phyloP scores from a whole-genome alignment of 2,888 invertebrate genomes.

The Stegophylla sp. region DNA sequence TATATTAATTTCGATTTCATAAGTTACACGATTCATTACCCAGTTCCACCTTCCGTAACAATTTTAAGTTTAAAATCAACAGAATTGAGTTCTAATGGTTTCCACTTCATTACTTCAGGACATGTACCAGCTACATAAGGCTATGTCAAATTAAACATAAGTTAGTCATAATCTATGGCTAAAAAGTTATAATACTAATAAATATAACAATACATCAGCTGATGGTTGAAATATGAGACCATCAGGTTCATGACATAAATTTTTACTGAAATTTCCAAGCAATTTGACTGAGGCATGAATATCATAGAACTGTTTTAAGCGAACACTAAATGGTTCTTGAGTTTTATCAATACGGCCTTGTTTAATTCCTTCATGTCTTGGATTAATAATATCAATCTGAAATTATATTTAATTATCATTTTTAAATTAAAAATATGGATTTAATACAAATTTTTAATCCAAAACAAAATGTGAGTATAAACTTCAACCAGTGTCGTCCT shows the following conservation, averaged over 20 bases:
- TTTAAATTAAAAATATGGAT: not conserved
- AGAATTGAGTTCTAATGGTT: constrained; percentile 90
- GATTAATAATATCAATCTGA: constrained; percentile 63
- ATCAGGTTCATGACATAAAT: constrained; percentile 92
- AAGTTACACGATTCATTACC: constrained; percentile 65
- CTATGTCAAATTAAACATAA: constrained; percentile 66
- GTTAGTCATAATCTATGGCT: constrained; percentile 18
- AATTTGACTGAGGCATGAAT: constrained; percentile 75
- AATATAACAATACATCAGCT: constrained; percentile 70
- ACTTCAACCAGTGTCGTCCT: too few relatives aligned
- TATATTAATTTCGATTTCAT: not conserved
- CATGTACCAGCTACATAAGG: constrained; percentile 85
- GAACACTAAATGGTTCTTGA: constrained; percentile 87
- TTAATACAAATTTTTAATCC: too few relatives aligned
- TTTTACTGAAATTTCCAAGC: constrained; percentile 82
- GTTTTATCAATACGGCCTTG: constrained; percentile 77
- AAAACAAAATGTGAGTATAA: too few relatives aligned
- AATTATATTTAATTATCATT: constrained; percentile 14
- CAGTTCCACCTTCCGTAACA: constrained; percentile 73
- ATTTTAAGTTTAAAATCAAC: constrained; percentile 94
- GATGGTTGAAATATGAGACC: constrained; percentile 97
- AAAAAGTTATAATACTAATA: not conserved
- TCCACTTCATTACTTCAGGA: constrained; percentile 93
- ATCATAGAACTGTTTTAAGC: constrained; percentile 91
- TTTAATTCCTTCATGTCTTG: constrained; percentile 77